Conservation (phyloP, 1,140 invertebrate species). For the Belonocnema kinseyi region DNA sequence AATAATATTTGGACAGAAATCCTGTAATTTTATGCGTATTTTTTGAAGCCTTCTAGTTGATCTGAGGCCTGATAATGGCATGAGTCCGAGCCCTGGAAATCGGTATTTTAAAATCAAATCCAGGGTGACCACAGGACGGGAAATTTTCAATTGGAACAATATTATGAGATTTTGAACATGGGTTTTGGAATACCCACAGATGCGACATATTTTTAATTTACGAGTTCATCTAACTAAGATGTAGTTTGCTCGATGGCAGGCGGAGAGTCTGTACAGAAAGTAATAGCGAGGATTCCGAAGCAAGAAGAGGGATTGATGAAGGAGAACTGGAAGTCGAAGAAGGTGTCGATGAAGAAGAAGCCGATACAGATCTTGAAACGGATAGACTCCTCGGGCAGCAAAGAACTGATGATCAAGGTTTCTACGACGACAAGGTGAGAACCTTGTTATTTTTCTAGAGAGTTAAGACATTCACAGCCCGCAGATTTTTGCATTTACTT, state of each 20-base stretch:
- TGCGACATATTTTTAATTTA: slow-evolving; percentile 44
- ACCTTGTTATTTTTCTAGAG: slow-evolving; percentile 29
- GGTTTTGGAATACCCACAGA: slow-evolving; percentile 56
- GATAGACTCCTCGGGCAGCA: slow-evolving; percentile 92
- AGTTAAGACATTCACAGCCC: slow-evolving; percentile 5
- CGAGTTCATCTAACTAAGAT: slow-evolving; percentile 74
- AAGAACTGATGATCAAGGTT: slow-evolving; percentile 91
- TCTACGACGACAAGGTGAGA: slow-evolving; percentile 89
- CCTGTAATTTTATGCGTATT: too few species aligned
- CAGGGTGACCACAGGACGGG: too few species aligned
- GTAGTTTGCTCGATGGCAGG: slow-evolving; percentile 74
- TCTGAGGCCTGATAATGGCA: too few species aligned
- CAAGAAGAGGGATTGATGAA: slow-evolving; percentile 64
- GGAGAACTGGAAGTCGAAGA: slow-evolving; percentile 70
- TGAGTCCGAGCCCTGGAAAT: too few species aligned
- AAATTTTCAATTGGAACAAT: too few species aligned
- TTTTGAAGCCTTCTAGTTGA: too few species aligned
- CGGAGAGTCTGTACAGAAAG: slow-evolving; percentile 70
- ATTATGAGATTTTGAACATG: slow-evolving; percentile 37
- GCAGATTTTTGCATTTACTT: neutral
- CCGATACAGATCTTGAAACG: slow-evolving; percentile 92
- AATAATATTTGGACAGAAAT: too few species aligned
- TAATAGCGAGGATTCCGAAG: slow-evolving; percentile 72
- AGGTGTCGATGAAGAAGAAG: slow-evolving; percentile 81
- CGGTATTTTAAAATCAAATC: too few species aligned